Conservation (phyloP, 1,140 invertebrate species). For the Marisa cornuarietis region DNA sequence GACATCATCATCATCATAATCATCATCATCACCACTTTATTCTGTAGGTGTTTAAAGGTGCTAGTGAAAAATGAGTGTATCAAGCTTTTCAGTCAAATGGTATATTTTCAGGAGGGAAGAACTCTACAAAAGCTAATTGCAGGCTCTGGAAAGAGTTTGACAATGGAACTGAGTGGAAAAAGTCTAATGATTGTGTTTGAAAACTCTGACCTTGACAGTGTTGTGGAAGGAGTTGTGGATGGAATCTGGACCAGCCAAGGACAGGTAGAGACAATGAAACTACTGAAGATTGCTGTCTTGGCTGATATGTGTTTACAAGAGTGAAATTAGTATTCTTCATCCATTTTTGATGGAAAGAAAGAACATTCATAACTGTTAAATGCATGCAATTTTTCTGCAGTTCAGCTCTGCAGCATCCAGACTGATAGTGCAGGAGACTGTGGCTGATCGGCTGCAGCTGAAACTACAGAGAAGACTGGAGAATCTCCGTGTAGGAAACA, state of each 20-base stretch:
- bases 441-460: conserved; percentile 66
- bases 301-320: background rate
- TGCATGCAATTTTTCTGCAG: conserved; percentile 47
- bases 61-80: no score
- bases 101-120: conserved; percentile 62
- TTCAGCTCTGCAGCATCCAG: conserved; percentile 69
- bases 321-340: background rate
- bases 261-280: conserved; percentile 61
- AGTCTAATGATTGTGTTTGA: conserved; percentile 71
- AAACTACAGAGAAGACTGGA: conserved; percentile 67
- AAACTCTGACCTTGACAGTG: conserved; percentile 72
- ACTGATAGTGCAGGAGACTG: conserved; percentile 71
- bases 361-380: no score
- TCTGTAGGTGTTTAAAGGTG: no score
- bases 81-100: no score
- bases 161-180: conserved; percentile 67
- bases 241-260: conserved; percentile 71
- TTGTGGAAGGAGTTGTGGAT: conserved; percentile 70
- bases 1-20: no score
- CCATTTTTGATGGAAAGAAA: no score
- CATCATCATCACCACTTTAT: no score
- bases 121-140: conserved; percentile 60
- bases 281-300: background rate
- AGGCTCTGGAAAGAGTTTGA: conserved; percentile 67
- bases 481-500: conserved; percentile 66